Evolutionary conservation across 2,797 vertebrate species (phyloP).

Genomic region (Brachyrhaphis roseni): DNA sequence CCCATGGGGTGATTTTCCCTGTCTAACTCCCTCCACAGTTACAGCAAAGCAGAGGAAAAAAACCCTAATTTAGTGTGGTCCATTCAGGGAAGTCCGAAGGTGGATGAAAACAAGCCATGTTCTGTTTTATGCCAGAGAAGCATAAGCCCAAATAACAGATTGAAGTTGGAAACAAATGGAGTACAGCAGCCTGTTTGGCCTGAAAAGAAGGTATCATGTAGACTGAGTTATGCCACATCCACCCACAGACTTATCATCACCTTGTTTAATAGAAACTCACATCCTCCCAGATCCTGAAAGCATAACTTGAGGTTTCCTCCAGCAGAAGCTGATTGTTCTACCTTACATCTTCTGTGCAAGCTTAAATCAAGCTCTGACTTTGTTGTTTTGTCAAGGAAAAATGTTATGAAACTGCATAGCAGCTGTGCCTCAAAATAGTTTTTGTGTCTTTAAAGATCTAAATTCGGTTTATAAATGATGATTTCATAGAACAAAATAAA

Average conservation of each 20-base stretch:
- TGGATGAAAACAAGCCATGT: slow-evolving; percentile 42
- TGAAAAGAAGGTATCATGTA: slow-evolving; percentile 56
- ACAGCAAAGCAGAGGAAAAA: slow-evolving; percentile 49
- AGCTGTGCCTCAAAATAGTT: neutral
- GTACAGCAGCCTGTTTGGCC: slow-evolving; percentile 52
- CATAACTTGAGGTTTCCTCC: slow-evolving; percentile 34
- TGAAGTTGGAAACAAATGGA: slow-evolving; percentile 52
- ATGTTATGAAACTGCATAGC: neutral
- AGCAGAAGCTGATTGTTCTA: slow-evolving; percentile 53
- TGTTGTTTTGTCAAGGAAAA: slow-evolving; percentile 8
- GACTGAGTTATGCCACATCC: slow-evolving; percentile 54
- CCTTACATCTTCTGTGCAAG: slow-evolving; percentile 30
- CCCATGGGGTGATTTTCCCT: slow-evolving; percentile 15
- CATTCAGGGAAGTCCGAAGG: slow-evolving; percentile 45
- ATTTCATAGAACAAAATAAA: neutral
- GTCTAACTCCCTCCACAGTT: slow-evolving; percentile 39
- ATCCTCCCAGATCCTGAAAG: slow-evolving; percentile 59
- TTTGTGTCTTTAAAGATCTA: neutral
- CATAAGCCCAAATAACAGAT: slow-evolving; percentile 55
- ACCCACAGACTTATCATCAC: slow-evolving; percentile 67
- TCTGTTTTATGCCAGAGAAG: slow-evolving; percentile 41
- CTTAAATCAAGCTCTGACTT: slow-evolving; percentile 17
- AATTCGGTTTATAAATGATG: neutral
- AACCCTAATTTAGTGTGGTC: slow-evolving; percentile 33
- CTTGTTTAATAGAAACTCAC: slow-evolving; percentile 46